A percentile compares a stretch with the other conserved stretches of the same genome.
Conservation (phyloP, 2,113 vertebrate genomes). For the Synodontis membranacea region DNA sequence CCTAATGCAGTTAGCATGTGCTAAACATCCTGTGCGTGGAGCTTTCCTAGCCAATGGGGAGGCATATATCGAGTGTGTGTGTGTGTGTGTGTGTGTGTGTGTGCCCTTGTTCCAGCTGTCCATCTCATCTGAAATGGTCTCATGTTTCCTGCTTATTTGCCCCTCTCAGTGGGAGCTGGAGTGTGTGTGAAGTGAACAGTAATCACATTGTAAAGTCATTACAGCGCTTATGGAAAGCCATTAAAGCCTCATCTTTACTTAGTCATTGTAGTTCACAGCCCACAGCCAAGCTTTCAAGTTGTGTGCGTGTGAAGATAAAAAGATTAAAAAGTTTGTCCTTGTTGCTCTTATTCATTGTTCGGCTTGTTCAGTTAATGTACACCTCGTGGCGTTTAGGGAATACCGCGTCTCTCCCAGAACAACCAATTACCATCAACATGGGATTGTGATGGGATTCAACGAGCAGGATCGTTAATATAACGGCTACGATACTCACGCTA, state of each 20-base stretch:
- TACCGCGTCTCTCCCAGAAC: neutral
- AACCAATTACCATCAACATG: neutral
- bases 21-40: conserved; percentile 10
- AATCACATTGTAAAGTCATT: conserved; percentile 25
- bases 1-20: conserved; percentile 20
- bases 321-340: neutral
- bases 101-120: conserved; percentile 4
- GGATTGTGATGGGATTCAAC: neutral
- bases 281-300: conserved; percentile 4
- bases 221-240: conserved; percentile 1
- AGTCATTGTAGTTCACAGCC: neutral
- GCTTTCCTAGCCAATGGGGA: neutral
- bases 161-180: neutral
- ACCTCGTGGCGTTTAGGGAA: neutral
- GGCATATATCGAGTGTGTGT: neutral
- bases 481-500: too few species aligned
- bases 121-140: conserved; percentile 14
- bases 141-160: conserved; percentile 1
- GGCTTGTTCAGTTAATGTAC: neutral
- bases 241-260: conserved; percentile 12
- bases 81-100: conserved; percentile 15
- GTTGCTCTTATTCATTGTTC: neutral
- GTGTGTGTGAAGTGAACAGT: conserved; percentile 12
- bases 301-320: neutral
- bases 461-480: neutral